Conservation (phyloP, 2,797 vertebrate genomes). For the Rhinichthys osculus region DNA sequence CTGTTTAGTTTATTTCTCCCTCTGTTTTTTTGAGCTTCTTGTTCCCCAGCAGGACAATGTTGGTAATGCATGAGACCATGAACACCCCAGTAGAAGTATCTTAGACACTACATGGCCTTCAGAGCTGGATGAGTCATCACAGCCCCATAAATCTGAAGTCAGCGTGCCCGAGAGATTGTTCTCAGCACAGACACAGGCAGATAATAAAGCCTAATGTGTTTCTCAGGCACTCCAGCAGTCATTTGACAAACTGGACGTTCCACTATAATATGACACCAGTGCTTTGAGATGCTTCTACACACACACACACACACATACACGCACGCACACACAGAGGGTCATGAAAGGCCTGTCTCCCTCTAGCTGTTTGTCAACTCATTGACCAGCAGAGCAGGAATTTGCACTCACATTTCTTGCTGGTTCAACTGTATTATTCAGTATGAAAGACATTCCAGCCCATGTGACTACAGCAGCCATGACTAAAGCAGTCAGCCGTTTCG, state of each 20-base stretch:
- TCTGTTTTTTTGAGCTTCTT: not conserved
- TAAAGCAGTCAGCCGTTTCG: slow-evolving; percentile 53
- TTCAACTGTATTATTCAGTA: slow-evolving; percentile 54
- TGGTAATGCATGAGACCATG: not conserved
- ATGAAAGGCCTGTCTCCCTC: slow-evolving; percentile 27
- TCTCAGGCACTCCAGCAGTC: slow-evolving; percentile 27
- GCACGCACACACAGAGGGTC: not conserved
- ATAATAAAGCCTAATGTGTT: slow-evolving; percentile 27
- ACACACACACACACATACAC: slow-evolving; percentile 1
- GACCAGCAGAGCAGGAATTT: slow-evolving; percentile 50
- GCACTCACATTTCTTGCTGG: slow-evolving; percentile 47
- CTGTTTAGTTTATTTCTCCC: not conserved
- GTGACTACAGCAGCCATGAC: slow-evolving; percentile 55
- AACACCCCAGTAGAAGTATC: slow-evolving; percentile 1
- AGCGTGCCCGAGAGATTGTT: slow-evolving; percentile 16
- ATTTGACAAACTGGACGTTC: slow-evolving; percentile 44
- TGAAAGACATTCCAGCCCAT: slow-evolving; percentile 54
- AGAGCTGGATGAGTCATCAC: slow-evolving; percentile 17
- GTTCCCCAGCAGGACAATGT: slow-evolving; percentile 8
- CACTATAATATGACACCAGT: slow-evolving; percentile 48
- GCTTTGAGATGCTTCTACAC: slow-evolving; percentile 24
- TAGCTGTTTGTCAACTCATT: slow-evolving; percentile 30
- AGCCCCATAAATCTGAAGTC: slow-evolving; percentile 9
- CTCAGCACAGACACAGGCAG: not conserved
- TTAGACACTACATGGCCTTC: slow-evolving; percentile 18